Base-by-base conservation (phyloP, 2,888 invertebrate genomes). In the Cryptophagus acutangulus region DNA sequence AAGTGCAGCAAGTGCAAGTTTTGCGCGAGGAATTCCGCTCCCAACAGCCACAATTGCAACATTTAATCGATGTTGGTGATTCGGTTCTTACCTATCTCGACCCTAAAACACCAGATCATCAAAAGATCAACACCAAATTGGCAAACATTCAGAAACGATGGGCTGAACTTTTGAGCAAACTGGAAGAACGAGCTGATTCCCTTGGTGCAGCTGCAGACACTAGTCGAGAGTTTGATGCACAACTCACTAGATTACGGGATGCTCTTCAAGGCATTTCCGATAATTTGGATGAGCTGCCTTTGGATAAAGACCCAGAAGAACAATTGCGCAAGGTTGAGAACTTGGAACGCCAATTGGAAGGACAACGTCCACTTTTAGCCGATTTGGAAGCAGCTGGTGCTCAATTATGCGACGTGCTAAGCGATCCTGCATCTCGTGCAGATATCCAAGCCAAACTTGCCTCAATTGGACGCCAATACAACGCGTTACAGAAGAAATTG, bases 1-100 rank as follows among this genome's bases (percentile, higher is more conserved):
- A 96, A 76, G 88, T 94, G 12, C 92, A 94, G 63, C 93, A 93
- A 76, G 86, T 88, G 2, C 87, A 93, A 76, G 93, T 96, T 0
- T 75, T 97, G 33, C 81, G 94, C 45, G 96, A 96, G 67, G 96
- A 97, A 72, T 88, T 95, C 76, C 79, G 90, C 43, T 83, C 87
- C 0, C 94, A 96, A 66, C 90, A 94, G 62, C 91, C 93, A 0
- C 87, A 91, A 55, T 71, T 95, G 45, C 82, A 87, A 44, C 88
- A 91, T 62, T 74, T 95, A 50, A 81, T 90, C 52, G 83, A 87
- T 51, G 79, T 89, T 18, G 90, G 88, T 0, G 81, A 83, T 31
- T 80, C 81, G 10, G 82, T 91, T 1, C 71, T 93, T 33, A 77
- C 63, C 40, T 74, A 68, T 59, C 69, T 72, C 51, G 72, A 75